phyloP scores from a whole-genome alignment of 2,888 invertebrate species.

The Metacarcinus magister region DNA sequence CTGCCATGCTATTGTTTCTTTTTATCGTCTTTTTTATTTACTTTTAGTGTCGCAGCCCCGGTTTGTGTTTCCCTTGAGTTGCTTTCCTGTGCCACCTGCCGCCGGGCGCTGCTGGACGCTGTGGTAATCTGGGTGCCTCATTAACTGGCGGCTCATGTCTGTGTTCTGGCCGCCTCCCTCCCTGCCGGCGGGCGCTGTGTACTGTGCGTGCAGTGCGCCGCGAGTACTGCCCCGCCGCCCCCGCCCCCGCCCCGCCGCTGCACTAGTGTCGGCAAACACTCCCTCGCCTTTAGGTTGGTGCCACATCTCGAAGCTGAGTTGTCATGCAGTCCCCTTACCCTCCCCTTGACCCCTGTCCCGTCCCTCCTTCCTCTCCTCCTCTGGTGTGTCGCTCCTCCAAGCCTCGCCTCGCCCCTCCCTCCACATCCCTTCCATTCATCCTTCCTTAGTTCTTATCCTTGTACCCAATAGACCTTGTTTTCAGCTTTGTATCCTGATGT shows the following conservation, averaged over 20 bases:
- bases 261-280: conserved; percentile 34
- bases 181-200: not conserved
- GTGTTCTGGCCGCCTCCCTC: not conserved
- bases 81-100: not conserved
- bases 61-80: not conserved
- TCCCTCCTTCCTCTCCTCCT: not conserved
- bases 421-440: not conserved
- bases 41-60: not conserved
- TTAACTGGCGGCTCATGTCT: conserved; percentile 12
- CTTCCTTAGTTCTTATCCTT: not conserved
- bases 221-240: not conserved
- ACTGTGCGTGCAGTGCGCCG: conserved; percentile 5
- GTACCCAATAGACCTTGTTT: not conserved
- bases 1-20: not conserved
- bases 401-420: not conserved
- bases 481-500: not conserved
- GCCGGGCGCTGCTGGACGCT: conserved; percentile 17
- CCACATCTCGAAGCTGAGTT: conserved; percentile 65
- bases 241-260: conserved; percentile 42
- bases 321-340: conserved; percentile 53
- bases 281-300: conserved; percentile 65
- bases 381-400: not conserved
- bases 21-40: not conserved
- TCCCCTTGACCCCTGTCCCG: not conserved
- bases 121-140: not conserved